Evolutionary conservation across 2,888 invertebrate genomes (phyloP).

Genomic region (Catocala fraxini): DNA sequence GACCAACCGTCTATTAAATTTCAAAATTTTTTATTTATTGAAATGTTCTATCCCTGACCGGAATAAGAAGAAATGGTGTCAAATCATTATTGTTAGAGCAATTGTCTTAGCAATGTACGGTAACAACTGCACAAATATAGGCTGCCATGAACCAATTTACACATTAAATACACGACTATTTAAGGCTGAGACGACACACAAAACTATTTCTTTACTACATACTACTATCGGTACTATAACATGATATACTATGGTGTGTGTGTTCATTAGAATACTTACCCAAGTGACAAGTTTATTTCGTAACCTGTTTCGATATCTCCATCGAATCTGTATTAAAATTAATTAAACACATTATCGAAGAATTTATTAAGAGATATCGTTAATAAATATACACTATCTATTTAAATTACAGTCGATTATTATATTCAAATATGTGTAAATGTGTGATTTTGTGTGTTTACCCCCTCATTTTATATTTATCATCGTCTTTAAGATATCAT

Average conservation of each 20-base stretch:
- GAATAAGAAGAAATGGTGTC: conserved; percentile 73
- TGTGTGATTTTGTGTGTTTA: conserved; percentile 1
- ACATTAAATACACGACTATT: conserved; percentile 67
- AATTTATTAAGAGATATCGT: conserved; percentile 6
- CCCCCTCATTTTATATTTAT: too few relatives aligned
- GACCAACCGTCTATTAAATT: conserved; percentile 32
- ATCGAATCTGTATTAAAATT: conserved; percentile 14
- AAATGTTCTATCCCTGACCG: conserved; percentile 68
- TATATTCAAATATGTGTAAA: conserved; percentile 1
- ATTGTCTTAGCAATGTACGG: conserved; percentile 62
- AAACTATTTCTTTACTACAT: conserved; percentile 28
- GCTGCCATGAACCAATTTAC: conserved; percentile 79
- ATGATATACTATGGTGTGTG: background rate
- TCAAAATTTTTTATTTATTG: conserved; percentile 52
- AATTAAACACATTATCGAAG: conserved; percentile 10
- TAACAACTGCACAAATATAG: conserved; percentile 75
- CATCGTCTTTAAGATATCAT: too few relatives aligned
- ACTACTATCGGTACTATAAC: conserved; percentile 1
- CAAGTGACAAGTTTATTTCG: conserved; percentile 1
- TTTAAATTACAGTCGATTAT: conserved; percentile 8
- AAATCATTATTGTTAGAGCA: conserved; percentile 66
- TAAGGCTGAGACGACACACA: conserved; percentile 49
- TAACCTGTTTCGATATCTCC: conserved; percentile 14
- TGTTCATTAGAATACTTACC: background rate
- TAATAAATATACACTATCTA: conserved; percentile 6